Conservation (phyloP, 2,888 invertebrate genomes). For the Quadroppia sp. region DNA sequence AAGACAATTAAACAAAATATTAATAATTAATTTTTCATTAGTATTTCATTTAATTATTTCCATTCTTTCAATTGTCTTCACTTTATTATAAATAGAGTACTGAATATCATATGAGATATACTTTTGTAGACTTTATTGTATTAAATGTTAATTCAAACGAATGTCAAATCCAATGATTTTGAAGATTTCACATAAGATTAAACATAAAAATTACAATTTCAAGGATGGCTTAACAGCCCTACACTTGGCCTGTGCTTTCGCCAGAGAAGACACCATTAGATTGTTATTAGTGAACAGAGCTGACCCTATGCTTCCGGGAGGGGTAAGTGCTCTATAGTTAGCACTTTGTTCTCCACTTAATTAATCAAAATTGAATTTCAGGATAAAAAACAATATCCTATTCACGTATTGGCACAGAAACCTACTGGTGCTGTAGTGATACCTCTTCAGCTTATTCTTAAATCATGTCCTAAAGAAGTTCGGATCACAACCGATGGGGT, state of each 20-base stretch:
- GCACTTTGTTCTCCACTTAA: neutral
- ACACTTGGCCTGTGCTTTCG: slow-evolving; percentile 90
- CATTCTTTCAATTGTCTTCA: neutral
- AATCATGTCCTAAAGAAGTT: slow-evolving; percentile 83
- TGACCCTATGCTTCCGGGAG: slow-evolving; percentile 86
- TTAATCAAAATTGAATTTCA: slow-evolving; percentile 53
- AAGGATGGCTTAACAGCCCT: slow-evolving; percentile 94
- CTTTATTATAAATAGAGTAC: too few species aligned
- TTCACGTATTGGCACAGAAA: slow-evolving; percentile 89
- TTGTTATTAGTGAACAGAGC: slow-evolving; percentile 79
- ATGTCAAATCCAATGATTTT: too few species aligned
- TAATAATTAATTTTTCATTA: neutral
- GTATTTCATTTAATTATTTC: neutral
- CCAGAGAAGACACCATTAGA: slow-evolving; percentile 90
- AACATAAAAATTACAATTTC: too few species aligned
- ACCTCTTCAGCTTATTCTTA: slow-evolving; percentile 79
- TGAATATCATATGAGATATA: too few species aligned
- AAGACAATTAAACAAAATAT: neutral
- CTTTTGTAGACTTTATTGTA: too few species aligned
- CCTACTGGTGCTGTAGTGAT: slow-evolving; percentile 88
- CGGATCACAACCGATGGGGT: slow-evolving; percentile 82
- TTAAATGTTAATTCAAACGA: too few species aligned
- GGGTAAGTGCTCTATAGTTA: slow-evolving; percentile 64
- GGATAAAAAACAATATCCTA: slow-evolving; percentile 88
- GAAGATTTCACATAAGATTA: too few species aligned